These are phyloP conservation scores for Melanocharis versteri DNA, from an alignment of 2,113 vertebrate genomes.

Conservation along the genomic window DNA sequence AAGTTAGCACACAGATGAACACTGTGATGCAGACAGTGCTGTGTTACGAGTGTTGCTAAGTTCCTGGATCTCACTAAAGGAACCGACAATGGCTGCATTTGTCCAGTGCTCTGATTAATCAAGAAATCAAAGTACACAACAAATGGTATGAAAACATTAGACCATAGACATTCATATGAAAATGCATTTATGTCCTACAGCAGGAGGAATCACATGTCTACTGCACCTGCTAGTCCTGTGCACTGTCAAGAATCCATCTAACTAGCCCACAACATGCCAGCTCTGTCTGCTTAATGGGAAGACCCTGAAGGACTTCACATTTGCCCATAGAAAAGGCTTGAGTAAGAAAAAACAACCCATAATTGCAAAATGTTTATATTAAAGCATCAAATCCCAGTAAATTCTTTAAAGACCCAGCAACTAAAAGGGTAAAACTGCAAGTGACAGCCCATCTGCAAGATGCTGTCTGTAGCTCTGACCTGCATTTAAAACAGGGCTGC, in stretches of 20 bases:
- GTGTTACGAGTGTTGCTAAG: neutral
- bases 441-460: constrained; percentile 44
- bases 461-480: constrained; percentile 61
- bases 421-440: constrained; percentile 36
- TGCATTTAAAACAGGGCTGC: constrained; percentile 68
- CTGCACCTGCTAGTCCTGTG: neutral
- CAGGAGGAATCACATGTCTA: neutral
- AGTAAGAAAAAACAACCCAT: constrained; percentile 23
- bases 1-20: constrained; percentile 73
- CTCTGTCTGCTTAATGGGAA: neutral
- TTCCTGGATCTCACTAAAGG: neutral
- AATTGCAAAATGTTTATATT: neutral
- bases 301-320: neutral
- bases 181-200: neutral
- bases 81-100: neutral
- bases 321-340: neutral
- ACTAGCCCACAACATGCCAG: neutral
- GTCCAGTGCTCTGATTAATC: neutral
- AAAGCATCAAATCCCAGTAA: constrained; percentile 33
- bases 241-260: neutral
- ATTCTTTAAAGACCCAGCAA: neutral
- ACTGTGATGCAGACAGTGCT: constrained; percentile 29
- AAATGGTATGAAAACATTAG: neutral
- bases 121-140: neutral
- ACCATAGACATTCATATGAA: neutral